Percentiles rank a stretch among this genome's conserved stretches.
Evolutionary conservation across 2,113 vertebrate genomes (phyloP).

Genomic region (Oryzias melastigma): DNA sequence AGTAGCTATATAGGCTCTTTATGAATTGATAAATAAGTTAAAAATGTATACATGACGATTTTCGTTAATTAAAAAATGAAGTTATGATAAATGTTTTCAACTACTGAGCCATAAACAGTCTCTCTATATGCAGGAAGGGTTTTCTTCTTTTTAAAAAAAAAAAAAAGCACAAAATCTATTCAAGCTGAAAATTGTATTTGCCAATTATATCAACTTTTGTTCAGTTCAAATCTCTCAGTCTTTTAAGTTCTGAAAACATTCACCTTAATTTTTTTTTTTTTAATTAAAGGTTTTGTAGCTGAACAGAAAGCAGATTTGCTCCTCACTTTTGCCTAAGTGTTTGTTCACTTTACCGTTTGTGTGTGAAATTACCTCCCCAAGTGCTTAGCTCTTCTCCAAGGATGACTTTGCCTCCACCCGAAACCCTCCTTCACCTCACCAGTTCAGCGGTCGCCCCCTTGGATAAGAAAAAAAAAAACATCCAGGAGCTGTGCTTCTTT

Average conservation of each 20-base stretch:
- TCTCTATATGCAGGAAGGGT: too few relatives aligned
- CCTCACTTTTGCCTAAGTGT: slow-evolving; percentile 18
- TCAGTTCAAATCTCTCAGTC: neutral
- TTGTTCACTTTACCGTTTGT: slow-evolving; percentile 42
- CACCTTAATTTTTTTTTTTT: neutral
- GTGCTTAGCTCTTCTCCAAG: slow-evolving; percentile 54
- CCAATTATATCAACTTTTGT: too few relatives aligned
- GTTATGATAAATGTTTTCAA: too few relatives aligned
- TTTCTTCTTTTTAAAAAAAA: too few relatives aligned
- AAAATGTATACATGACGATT: too few relatives aligned
- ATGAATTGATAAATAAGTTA: too few relatives aligned
- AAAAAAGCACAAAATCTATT: too few relatives aligned
- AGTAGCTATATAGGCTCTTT: too few relatives aligned
- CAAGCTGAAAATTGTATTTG: too few relatives aligned
- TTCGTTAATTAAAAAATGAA: too few relatives aligned
- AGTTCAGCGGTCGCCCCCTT: neutral
- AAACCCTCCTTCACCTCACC: slow-evolving; percentile 48
- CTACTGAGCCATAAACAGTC: too few relatives aligned
- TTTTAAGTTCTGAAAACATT: slow-evolving; percentile 21
- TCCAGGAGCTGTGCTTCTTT: slow-evolving; percentile 25
- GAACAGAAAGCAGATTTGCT: slow-evolving; percentile 48
- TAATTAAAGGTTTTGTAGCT: slow-evolving; percentile 2
- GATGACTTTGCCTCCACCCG: slow-evolving; percentile 51
- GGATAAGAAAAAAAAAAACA: slow-evolving; percentile 3
- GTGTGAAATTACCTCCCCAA: slow-evolving; percentile 45